Base-by-base conservation (phyloP, 2,888 invertebrate genomes). In the Serrognathus titanus region DNA sequence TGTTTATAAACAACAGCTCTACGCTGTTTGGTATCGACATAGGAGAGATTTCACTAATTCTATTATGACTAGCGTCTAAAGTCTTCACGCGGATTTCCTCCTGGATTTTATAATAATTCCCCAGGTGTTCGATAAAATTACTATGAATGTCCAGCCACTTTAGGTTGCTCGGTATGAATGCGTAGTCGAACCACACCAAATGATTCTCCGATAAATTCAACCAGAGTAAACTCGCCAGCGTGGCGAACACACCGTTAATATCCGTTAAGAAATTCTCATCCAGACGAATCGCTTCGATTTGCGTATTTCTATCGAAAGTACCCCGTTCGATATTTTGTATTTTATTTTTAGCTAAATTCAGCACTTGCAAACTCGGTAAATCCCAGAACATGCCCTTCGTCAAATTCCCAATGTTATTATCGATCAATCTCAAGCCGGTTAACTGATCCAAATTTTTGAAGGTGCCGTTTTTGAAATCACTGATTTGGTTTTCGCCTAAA, bases 141-240 rank as follows among this genome's bases (percentile, higher is more conserved):
- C 92, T 88, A 75, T 94, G 94, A 71, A 94, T 87, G 74, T 94
- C 94, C 73, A 95, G 81, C 92, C 92, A 93, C 79, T 92, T 91
- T 55, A 95, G 80, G 77, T 91, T 92, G 64, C 87, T 88, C 24
- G 94, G 94, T 70, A 94, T 88, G 76, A 94, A 92, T 52, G 94
- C 93, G 75, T 92, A 94, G 78, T 94, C 94, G 78, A 95, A 94
- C 92, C 92, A 92, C 66, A 91, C 89, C 71, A 95, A 81, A 80
- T 92, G 92, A 81, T 94, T 94, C 80, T 92, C 92, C 40, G 93
- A 93, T 51, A 94, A 82, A 78, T 94, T 94, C 57, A 95, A 80
- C 89, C 94, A 90, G 71, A 92, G 79, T 59, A 95, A 81, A 64
- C 89, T 90, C n/a, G 89, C 86, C 31, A 95, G 81, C 57, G 92